These are phyloP conservation scores for Pionites leucogaster DNA, from an alignment of 2,113 vertebrate genomes.

Conservation along the genomic window DNA sequence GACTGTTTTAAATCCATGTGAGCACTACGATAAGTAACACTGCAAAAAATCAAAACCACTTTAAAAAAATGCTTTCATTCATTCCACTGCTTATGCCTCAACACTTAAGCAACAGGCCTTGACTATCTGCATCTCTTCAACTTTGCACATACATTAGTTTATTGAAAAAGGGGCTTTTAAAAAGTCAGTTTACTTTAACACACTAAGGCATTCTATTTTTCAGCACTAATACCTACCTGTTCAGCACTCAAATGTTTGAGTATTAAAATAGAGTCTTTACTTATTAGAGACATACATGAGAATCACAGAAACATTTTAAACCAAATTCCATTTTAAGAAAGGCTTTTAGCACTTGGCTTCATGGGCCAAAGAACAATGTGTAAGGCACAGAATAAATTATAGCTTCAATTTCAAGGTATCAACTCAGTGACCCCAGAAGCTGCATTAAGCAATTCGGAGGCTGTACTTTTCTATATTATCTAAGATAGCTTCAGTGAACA, in stretches of 20 bases:
- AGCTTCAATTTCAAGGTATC: not conserved
- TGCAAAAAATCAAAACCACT: not conserved
- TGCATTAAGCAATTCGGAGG: not conserved
- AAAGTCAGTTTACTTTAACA: not conserved
- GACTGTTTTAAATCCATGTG: not conserved
- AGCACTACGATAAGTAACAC: not conserved
- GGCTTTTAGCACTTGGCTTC: slow-evolving; percentile 19
- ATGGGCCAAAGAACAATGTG: not conserved
- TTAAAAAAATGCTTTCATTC: not conserved
- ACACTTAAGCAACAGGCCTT: not conserved
- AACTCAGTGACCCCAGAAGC: not conserved
- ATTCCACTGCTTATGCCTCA: not conserved
- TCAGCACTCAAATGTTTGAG: slow-evolving; percentile 30
- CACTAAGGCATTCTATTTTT: not conserved
- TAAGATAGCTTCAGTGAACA: not conserved
- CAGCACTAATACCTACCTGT: slow-evolving; percentile 65
- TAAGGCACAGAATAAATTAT: slow-evolving; percentile 13
- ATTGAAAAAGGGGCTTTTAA: not conserved
- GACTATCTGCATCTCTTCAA: not conserved
- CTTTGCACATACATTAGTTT: not conserved
- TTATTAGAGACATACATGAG: slow-evolving; percentile 17
- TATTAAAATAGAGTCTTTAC: slow-evolving; percentile 16
- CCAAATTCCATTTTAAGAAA: not conserved
- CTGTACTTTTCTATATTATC: not conserved
- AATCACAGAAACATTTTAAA: slow-evolving; percentile 35